Base-by-base conservation (phyloP, 2,888 invertebrate species). In the Opisthograptis luteolata region DNA sequence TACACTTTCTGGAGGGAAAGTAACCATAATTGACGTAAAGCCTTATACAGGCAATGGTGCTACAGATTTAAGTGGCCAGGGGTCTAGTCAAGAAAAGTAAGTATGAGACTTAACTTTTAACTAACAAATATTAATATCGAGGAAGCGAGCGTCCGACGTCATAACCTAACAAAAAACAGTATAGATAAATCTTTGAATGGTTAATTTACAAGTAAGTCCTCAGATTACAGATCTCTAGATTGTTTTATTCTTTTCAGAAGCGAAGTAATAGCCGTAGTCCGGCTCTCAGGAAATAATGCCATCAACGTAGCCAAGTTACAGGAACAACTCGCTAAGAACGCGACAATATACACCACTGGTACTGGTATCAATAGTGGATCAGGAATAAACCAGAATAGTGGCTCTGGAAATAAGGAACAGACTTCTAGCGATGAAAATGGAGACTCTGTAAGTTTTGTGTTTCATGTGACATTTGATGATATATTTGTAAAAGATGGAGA, bases 1-100 rank as follows among this genome's bases (percentile, higher is more conserved):
- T 52, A 93, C 94, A 15, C 92, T 96, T 30, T 96, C 97, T 0
- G 97, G 97, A 1, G 96, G 95, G 2, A 93, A 93, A 75, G 95
- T 96, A 0, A 93, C 92, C 35, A 95, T 97, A 45, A 92, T 95
- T 66, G 94, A 95, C 46, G 93, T 96, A 31, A 92, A 94, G 54
- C 94, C 95, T 0, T 94, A 95, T 64, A 91, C 80, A 63, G 92
- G 92, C 0, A 91, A 91, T 34, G 92, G 91, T 32, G 92, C 90
- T 39, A 90, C 92, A 46, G 92, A 92, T 76, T 78, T 89, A 20
- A 88, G 70, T 60, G 81, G 89, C 36, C 87, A 87, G 44, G 89
- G 62, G 76, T 87, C 86, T 73, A 88, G 91, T 76, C 92, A 92
- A 71, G 93, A 93, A 63, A 92, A 88, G 92, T 92, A 76, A 82